phyloP scores from a whole-genome alignment of 2,113 vertebrate species.

The Capra hircus region DNA sequence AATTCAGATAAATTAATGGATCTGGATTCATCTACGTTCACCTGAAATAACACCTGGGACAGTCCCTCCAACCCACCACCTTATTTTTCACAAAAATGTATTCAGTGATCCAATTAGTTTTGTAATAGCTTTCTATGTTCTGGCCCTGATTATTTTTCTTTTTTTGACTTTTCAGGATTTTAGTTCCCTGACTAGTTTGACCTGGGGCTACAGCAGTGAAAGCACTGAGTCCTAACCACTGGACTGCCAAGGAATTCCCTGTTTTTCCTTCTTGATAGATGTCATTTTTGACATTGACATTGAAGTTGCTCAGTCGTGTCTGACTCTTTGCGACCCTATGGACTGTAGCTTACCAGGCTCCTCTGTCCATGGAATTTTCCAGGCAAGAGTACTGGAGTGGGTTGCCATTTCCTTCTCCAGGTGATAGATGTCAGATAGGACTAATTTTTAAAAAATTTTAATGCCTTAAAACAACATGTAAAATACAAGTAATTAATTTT shows the following conservation, averaged over 20 bases:
- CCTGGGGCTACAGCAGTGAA: background rate
- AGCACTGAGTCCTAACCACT: background rate
- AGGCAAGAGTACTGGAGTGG: no score
- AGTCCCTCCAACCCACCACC: background rate
- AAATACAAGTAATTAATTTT: background rate
- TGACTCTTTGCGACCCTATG: rapidly evolving
- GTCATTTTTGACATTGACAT: background rate
- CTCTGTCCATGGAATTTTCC: no score
- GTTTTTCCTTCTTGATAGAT: background rate
- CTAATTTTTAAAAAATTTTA: background rate
- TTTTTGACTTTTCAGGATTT: background rate
- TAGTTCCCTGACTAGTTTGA: background rate
- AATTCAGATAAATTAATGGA: background rate
- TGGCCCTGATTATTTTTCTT: background rate
- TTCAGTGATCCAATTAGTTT: background rate
- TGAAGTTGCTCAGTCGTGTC: no score
- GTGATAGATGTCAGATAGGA: background rate
- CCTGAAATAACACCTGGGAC: background rate
- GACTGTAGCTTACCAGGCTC: no score
- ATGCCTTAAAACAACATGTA: background rate
- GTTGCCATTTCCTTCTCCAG: no score
- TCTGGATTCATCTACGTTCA: background rate
- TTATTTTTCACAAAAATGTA: background rate
- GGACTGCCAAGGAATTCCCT: background rate
- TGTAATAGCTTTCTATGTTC: background rate